phyloP scores from a whole-genome alignment of 1,140 invertebrate genomes.

The Macrobrachium nipponense region DNA sequence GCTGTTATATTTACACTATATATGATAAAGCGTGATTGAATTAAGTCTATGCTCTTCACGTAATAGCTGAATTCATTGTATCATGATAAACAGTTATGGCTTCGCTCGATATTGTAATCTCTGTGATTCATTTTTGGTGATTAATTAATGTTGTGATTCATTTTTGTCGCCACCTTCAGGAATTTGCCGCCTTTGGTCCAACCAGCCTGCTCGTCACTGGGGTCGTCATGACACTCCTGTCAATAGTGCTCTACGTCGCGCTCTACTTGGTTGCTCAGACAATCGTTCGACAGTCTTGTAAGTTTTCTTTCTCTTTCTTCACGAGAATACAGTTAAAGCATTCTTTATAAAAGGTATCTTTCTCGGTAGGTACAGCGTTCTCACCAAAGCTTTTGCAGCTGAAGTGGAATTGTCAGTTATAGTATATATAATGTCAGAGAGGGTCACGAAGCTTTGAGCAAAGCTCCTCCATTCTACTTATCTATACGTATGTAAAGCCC shows the following conservation, averaged over 20 bases:
- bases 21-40: no score
- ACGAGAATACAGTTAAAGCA: neutral
- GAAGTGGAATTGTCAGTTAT: no score
- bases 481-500: no score
- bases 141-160: neutral
- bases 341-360: neutral
- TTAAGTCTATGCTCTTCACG: no score
- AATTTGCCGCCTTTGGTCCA: constrained; percentile 68
- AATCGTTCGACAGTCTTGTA: constrained; percentile 68
- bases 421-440: no score
- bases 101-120: neutral
- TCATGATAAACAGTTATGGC: neutral
- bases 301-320: constrained; percentile 28
- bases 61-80: no score
- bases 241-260: constrained; percentile 67
- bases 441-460: no score
- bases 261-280: constrained; percentile 67
- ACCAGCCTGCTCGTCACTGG: constrained; percentile 69
- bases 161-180: constrained; percentile 65
- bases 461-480: no score
- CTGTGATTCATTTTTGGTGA: neutral
- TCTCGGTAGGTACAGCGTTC: neutral
- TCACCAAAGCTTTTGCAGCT: neutral
- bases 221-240: constrained; percentile 67
- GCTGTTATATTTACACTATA: no score